These are phyloP conservation scores for Pseudorhombus dupliciocellatus DNA, from an alignment of 2,113 vertebrate genomes.

Conservation along the genomic window DNA sequence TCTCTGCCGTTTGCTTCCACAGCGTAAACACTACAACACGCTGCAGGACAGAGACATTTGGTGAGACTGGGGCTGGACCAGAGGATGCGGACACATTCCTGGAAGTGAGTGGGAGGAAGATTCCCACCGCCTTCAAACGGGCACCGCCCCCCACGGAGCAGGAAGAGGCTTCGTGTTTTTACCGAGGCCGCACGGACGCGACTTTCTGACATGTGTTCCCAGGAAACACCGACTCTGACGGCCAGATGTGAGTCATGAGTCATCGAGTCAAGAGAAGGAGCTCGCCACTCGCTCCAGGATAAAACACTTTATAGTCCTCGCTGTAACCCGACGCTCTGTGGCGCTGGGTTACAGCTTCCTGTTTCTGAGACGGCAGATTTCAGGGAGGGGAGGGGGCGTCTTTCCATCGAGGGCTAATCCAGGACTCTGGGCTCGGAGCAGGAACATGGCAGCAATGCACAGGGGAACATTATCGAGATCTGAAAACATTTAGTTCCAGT, in stretches of 20 bases:
- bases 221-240: neutral
- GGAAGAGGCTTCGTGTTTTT: neutral
- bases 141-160: neutral
- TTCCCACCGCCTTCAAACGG: slow-evolving; percentile 15
- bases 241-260: neutral
- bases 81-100: slow-evolving; percentile 13
- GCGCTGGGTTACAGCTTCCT: no score
- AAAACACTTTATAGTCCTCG: no score
- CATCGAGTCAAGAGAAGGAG: no score
- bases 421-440: no score
- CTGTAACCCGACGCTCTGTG: no score
- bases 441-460: slow-evolving; percentile 75
- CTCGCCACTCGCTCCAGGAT: no score
- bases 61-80: slow-evolving; percentile 8
- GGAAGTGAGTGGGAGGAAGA: slow-evolving; percentile 2
- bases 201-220: neutral
- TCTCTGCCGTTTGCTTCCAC: no score
- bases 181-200: neutral
- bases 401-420: no score
- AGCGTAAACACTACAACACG: neutral
- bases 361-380: no score
- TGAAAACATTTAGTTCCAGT: slow-evolving; percentile 80
- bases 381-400: no score
- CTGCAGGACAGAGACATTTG: slow-evolving; percentile 5
- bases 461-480: slow-evolving; percentile 79